Evolutionary conservation across 92 coral and sea anemone genomes (phyloP).

Genomic region (Zoanthus sociatus): DNA sequence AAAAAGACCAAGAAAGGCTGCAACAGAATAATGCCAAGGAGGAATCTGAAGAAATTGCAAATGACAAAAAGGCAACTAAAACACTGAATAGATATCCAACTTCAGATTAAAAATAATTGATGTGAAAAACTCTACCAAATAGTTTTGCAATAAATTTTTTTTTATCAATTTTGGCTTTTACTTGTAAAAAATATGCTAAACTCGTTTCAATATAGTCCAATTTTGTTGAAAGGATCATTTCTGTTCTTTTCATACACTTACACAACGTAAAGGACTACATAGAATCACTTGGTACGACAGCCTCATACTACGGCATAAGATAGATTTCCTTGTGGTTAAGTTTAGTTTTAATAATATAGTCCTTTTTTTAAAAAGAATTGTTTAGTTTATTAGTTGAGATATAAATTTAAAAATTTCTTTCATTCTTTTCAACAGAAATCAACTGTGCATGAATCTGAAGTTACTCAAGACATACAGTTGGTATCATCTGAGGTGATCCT

Average conservation of each 20-base stretch:
- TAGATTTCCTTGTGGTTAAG: too few species aligned
- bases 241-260: too few species aligned
- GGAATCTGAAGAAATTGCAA: neutral
- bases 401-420: neutral
- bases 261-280: too few species aligned
- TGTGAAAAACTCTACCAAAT: neutral
- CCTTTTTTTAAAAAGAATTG: too few species aligned
- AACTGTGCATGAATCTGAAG: neutral
- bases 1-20: conserved; percentile 2
- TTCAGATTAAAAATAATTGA: neutral
- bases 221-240: too few species aligned
- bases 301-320: too few species aligned
- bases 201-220: too few species aligned
- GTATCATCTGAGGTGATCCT: neutral
- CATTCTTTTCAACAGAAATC: neutral
- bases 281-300: too few species aligned
- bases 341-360: too few species aligned
- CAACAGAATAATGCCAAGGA: conserved; percentile 10
- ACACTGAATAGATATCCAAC: neutral
- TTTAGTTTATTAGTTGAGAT: too few species aligned
- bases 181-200: neutral
- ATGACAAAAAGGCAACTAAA: conserved; percentile 22
- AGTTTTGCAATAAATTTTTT: neutral
- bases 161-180: neutral
- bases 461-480: conserved; percentile 1